These are phyloP conservation scores for Euclidia mi DNA, from an alignment of 2,888 invertebrate species.

Conservation along the genomic window DNA sequence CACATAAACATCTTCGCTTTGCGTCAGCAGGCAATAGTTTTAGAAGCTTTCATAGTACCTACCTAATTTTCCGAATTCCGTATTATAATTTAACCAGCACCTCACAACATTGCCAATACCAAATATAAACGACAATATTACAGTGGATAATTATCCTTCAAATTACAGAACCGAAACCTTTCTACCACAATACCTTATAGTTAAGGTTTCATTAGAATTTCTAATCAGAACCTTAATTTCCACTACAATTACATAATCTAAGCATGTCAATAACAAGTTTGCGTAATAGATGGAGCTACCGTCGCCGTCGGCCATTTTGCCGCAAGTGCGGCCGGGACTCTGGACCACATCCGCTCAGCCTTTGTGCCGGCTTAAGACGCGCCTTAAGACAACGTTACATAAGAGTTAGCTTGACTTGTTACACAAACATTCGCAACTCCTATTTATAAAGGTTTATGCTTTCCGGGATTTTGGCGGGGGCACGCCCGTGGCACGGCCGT, in stretches of 20 bases:
- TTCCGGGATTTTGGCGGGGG: neutral
- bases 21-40: no score
- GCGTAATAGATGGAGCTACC: slow-evolving; percentile 38
- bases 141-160: no score
- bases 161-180: slow-evolving; percentile 10
- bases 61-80: no score
- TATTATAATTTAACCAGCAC: no score
- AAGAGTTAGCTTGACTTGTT: slow-evolving; percentile 29
- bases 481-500: no score
- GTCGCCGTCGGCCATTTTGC: slow-evolving; percentile 52
- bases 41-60: no score
- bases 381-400: slow-evolving; percentile 52
- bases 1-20: no score
- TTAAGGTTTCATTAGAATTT: slow-evolving; percentile 13
- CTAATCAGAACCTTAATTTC: slow-evolving; percentile 25
- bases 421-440: slow-evolving; percentile 14
- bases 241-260: slow-evolving; percentile 49
- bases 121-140: no score
- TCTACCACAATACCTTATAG: neutral
- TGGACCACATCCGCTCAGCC: slow-evolving; percentile 57
- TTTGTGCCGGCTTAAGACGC: slow-evolving; percentile 49
- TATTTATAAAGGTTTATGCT: slow-evolving; percentile 6
- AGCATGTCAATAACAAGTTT: slow-evolving; percentile 57
- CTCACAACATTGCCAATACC: no score
- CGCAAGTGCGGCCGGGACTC: slow-evolving; percentile 53